Percentiles rank a stretch among this genome's conserved stretches.
Evolutionary conservation across 2,888 invertebrate genomes (phyloP).

Genomic region (Seira ritae): DNA sequence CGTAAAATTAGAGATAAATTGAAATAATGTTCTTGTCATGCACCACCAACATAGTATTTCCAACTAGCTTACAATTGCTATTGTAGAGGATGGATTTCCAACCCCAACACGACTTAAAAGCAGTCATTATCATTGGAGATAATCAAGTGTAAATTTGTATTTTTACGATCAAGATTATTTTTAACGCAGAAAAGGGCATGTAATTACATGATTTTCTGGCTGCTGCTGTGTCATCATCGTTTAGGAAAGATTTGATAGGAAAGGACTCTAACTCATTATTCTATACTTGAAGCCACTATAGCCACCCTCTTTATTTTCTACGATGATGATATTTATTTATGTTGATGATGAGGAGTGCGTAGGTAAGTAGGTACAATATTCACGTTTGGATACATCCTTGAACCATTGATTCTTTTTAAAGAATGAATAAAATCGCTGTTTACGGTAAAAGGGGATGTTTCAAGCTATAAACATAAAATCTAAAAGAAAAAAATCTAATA

Average conservation of each 20-base stretch:
- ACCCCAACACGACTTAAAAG: background rate
- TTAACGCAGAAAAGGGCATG: constrained; percentile 45
- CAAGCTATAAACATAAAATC: constrained; percentile 35
- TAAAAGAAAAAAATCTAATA: constrained; percentile 22
- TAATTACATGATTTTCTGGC: constrained; percentile 25
- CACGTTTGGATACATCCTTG: constrained; percentile 45
- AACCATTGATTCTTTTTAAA: constrained; percentile 32
- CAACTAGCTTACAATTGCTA: no score
- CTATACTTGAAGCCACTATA: background rate
- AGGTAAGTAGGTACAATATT: background rate
- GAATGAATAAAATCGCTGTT: constrained; percentile 23
- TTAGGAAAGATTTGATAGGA: constrained; percentile 19
- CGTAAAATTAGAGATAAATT: background rate
- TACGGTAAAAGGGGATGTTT: constrained; percentile 44
- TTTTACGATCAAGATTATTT: constrained; percentile 35
- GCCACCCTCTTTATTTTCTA: background rate
- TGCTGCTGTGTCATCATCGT: constrained; percentile 47
- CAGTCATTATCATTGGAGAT: constrained; percentile 14
- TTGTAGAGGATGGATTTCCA: background rate
- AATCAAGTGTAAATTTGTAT: constrained; percentile 29
- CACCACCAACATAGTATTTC: background rate
- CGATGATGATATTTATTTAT: no score
- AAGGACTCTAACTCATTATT: background rate
- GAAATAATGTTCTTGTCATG: constrained; percentile 13
- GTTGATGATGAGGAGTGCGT: background rate